Percentiles rank a stretch among this genome's conserved stretches.
These are phyloP conservation scores for Dolichotis patagonum DNA, from an alignment of 2,113 vertebrate genomes.

Conservation along the genomic window DNA sequence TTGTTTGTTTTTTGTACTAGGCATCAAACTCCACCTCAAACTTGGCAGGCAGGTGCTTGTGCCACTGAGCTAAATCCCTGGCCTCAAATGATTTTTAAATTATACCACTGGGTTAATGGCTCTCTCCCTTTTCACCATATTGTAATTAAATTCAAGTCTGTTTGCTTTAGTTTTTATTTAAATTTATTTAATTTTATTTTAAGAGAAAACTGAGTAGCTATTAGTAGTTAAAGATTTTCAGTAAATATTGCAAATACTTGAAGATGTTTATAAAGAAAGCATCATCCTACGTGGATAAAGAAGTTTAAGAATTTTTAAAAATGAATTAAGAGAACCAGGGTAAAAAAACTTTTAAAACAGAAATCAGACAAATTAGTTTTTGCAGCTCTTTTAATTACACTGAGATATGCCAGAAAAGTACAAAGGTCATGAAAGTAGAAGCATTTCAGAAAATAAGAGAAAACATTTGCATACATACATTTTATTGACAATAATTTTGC, in stretches of 20 bases:
- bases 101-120: not conserved
- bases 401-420: slow-evolving; percentile 66
- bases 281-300: not conserved
- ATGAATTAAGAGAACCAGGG: not conserved
- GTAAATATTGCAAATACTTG: slow-evolving; percentile 11
- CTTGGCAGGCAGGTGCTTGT: too few relatives aligned
- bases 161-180: slow-evolving; percentile 18
- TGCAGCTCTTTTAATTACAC: slow-evolving; percentile 68
- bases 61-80: too few relatives aligned
- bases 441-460: slow-evolving; percentile 55
- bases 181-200: not conserved
- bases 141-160: slow-evolving; percentile 13
- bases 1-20: too few relatives aligned
- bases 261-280: not conserved
- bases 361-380: slow-evolving; percentile 25
- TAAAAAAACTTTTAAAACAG: not conserved
- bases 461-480: slow-evolving; percentile 44
- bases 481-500: slow-evolving; percentile 27
- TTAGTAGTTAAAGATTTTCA: slow-evolving; percentile 15
- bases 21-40: too few relatives aligned
- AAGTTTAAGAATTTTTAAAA: not conserved
- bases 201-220: slow-evolving; percentile 16
- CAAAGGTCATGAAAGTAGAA: slow-evolving; percentile 58
- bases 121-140: not conserved
- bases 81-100: slow-evolving; percentile 7